phyloP scores from a whole-genome alignment of 2,888 invertebrate species.

The Nysson spinosus region DNA sequence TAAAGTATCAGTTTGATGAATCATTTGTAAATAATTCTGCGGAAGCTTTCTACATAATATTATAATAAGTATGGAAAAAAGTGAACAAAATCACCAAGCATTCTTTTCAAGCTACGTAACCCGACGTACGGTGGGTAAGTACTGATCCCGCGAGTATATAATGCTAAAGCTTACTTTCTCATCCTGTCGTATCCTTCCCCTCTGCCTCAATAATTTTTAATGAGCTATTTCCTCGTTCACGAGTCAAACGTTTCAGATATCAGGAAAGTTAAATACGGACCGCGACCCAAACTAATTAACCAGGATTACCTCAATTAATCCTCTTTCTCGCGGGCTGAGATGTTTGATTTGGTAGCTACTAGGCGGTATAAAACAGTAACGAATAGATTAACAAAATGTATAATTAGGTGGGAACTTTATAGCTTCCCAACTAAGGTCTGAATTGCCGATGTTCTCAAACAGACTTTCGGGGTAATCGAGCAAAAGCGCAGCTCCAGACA shows the following conservation, averaged over 20 bases:
- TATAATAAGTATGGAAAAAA: too few relatives aligned
- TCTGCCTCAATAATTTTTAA: constrained; percentile 11
- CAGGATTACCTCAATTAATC: constrained; percentile 40
- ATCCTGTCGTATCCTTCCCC: neutral
- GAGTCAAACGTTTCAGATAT: constrained; percentile 30
- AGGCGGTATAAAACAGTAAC: neutral
- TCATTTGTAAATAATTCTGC: too few relatives aligned
- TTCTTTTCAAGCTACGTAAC: too few relatives aligned
- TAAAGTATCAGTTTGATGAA: too few relatives aligned
- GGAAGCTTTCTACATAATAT: too few relatives aligned
- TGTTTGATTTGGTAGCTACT: constrained; percentile 17
- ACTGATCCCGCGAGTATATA: too few relatives aligned
- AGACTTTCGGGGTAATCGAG: too few relatives aligned
- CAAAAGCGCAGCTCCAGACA: too few relatives aligned
- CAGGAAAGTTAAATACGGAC: constrained; percentile 28
- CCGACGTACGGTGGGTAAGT: too few relatives aligned
- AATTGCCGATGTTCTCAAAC: too few relatives aligned
- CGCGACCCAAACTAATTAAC: constrained; percentile 36
- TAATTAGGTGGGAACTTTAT: neutral
- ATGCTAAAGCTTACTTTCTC: constrained; percentile 11
- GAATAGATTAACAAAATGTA: neutral
- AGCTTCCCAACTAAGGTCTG: too few relatives aligned
- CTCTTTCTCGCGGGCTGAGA: constrained; percentile 3
- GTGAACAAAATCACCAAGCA: too few relatives aligned
- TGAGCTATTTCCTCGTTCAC: constrained; percentile 31